Conservation (phyloP, 2,888 invertebrate genomes). For the Caenorhabditis wallacei region DNA sequence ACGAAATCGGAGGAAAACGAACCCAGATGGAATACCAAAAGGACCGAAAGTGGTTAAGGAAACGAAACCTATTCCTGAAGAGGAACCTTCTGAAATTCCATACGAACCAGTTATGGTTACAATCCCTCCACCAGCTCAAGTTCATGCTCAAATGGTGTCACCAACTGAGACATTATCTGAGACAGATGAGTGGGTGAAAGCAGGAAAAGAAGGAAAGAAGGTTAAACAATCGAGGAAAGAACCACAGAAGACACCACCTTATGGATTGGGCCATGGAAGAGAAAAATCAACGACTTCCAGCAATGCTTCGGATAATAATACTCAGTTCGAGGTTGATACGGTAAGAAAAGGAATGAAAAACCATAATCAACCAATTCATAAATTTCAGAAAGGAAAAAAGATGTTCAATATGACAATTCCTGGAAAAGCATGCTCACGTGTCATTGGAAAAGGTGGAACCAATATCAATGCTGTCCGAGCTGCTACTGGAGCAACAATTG, state of each 20-base stretch:
- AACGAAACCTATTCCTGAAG: conserved; percentile 25
- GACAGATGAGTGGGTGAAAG: conserved; percentile 71
- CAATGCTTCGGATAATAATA: conserved; percentile 16
- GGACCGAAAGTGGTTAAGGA: conserved; percentile 30
- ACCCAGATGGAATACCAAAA: conserved; percentile 32
- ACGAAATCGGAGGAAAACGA: conserved; percentile 42
- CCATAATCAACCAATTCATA: background rate
- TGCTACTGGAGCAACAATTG: conserved; percentile 95
- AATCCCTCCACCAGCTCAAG: conserved; percentile 38
- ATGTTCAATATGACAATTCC: conserved; percentile 94
- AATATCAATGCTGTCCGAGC: conserved; percentile 98
- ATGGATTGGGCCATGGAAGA: conserved; percentile 37
- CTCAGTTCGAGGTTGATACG: conserved; percentile 63
- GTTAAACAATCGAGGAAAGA: conserved; percentile 39
- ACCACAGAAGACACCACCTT: background rate
- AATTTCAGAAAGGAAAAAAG: conserved; percentile 57
- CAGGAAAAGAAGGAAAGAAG: conserved; percentile 68
- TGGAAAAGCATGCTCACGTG: conserved; percentile 94
- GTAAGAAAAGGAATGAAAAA: conserved; percentile 27
- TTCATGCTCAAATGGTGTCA: conserved; percentile 33
- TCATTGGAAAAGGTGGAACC: conserved; percentile 96
- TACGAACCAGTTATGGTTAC: conserved; percentile 43
- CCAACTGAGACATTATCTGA: conserved; percentile 57
- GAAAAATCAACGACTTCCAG: conserved; percentile 48
- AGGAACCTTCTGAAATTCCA: conserved; percentile 43